Evolutionary conservation across 2,113 vertebrate species (phyloP), one percentile per base, ranked within the genome.

Genomic region (Ameiurus melas): DNA sequence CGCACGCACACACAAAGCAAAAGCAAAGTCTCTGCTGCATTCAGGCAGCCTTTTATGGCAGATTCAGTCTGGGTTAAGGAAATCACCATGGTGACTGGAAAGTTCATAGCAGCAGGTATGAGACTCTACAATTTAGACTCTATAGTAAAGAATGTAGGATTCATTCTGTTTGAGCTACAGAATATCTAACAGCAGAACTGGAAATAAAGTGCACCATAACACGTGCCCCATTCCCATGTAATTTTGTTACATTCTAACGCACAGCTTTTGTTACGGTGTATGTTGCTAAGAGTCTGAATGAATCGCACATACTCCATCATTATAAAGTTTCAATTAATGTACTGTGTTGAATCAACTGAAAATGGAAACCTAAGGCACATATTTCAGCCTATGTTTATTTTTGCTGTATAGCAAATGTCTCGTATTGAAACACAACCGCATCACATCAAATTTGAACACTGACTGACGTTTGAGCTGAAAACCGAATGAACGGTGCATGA

Each of bases 21-120:
- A 30, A 33, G 30, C n/a, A 60, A 60, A 4, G 53, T 58, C n/a
- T 58, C 55, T 25, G 8, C 17, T 58, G n/a, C 53, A 33, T 25
- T 33, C 8, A 81, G 30, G 53, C 51, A 81, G 53, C 30, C n/a
- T 81, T 80, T 55, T n/a, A 80, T 80, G 20, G 77, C 7, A 1
- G 77, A 80, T 53, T 53, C 47, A 78, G 6, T 51, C 25, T 27
- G 7, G 77, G 27, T 80, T 80, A 55, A 55, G 17, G 3, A 55
- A 80, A 80, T 80, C 19, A 82, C 55, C 79, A 58, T 82, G 79
- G 53, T 6, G 79, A 82, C 55, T 22, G 53, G 16, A 20, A 58
- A 36, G 19, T 36, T 82, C 79, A 81, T 81, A 58, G 51, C n/a
- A 81, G 79, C 17, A 58, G 53, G 51, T 55, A 81, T 33, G 78